Percentiles rank a stretch among this genome's conserved stretches.
phyloP scores from a whole-genome alignment of 2,888 invertebrate species.

The Ectemnius continuus region DNA sequence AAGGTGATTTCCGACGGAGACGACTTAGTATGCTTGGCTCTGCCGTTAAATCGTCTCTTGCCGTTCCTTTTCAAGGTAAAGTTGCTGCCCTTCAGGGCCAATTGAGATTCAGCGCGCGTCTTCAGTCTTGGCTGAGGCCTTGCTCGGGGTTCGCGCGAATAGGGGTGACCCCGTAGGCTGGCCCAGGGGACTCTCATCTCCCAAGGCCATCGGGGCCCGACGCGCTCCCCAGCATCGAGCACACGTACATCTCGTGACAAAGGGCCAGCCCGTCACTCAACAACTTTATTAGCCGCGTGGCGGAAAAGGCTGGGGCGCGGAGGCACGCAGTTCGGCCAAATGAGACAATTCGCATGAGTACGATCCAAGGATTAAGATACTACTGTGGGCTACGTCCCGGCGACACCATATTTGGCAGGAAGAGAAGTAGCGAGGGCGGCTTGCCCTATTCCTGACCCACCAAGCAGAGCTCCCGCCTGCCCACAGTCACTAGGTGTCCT shows the following conservation, averaged over 20 bases:
- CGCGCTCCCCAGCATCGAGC: conserved; percentile 30
- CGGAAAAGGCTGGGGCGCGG: conserved; percentile 15
- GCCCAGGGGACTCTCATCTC: conserved; percentile 56
- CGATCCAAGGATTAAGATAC: conserved; percentile 58
- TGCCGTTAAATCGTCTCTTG: neutral
- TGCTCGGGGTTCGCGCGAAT: conserved; percentile 67
- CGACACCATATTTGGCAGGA: conserved; percentile 58
- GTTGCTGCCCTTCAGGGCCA: conserved; percentile 20
- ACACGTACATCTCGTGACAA: conserved; percentile 21
- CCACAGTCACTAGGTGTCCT: neutral
- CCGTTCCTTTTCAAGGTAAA: neutral
- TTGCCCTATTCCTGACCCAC: neutral
- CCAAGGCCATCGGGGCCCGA: conserved; percentile 71
- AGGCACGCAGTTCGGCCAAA: conserved; percentile 45
- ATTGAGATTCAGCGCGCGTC: conserved; percentile 67
- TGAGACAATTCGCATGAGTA: conserved; percentile 65
- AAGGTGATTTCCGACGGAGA: conserved; percentile 24
- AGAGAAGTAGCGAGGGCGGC: conserved; percentile 27
- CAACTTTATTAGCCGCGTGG: conserved; percentile 67
- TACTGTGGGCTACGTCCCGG: conserved; percentile 8
- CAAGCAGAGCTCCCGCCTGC: neutral
- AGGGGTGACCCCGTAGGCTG: conserved; percentile 65
- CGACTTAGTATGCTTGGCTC: conserved; percentile 8
- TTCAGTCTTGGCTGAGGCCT: conserved; percentile 49
- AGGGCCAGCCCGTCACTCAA: conserved; percentile 62